Base-by-base conservation (phyloP, 2,113 vertebrate species). In the Seriola dumerili region DNA sequence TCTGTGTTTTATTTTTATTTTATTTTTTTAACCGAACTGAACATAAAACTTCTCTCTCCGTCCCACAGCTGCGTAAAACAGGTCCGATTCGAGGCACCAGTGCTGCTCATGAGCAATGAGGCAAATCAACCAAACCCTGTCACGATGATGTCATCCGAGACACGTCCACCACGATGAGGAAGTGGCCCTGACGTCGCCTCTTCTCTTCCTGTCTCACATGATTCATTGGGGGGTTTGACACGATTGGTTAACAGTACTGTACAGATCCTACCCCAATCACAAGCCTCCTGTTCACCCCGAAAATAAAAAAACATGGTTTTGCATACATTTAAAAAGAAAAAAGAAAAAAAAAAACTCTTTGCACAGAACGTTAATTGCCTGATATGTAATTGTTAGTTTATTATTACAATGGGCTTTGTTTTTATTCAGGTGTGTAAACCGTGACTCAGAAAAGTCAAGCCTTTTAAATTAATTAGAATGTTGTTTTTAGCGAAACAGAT, bases 71-170 rank as follows among this genome's bases (percentile, higher is more conserved):
- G 94, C 97, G 98, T 95, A 97, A 96, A 78, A 96, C 95, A 95
- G 97, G 98, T 95, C 96, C 97, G 93, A 96, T 99, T 91, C 97
- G 97, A 96, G 98, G 98, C 92, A 99, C 96, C 84, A 99, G 97
- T 92, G 98, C 98, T 94, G 98, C 98, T 93, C 95, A 97, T 76
- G 97, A 99, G 76, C 96, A 98, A 89, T 98, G 96, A 99, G 91
- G 95, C 90, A 92, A 93, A 91, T 89, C 92, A 92, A 90, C 90
- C 89, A 93, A 93, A 93, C 89, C 94, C 93, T 85, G 87, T 86
- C 87, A 88, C 79, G 88, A 93, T 91, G 93, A 89, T 80, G 90
- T 92, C 88, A 92, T 92, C 93, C 73, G 86, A 92, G 93, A 94
- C 91, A 76, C 84, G 72, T 64, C 90, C 83, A 91, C 85, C 82